Conservation (phyloP, 2,888 invertebrate species). For the Dasysyrphus tricinctus region DNA sequence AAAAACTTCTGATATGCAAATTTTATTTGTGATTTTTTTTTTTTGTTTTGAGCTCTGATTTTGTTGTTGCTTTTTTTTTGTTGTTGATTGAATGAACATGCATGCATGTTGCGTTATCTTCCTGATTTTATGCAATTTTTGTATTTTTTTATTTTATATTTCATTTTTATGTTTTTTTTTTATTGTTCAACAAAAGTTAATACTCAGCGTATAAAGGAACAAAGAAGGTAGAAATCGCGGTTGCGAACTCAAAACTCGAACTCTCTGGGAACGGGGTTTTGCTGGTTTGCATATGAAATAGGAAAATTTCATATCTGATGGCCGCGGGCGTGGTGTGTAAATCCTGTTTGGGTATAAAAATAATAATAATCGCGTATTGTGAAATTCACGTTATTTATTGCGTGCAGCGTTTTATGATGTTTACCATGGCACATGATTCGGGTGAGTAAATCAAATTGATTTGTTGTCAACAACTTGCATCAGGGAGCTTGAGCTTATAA, state of each 20-base stretch:
- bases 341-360: constrained; percentile 54
- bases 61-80: no score
- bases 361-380: constrained; percentile 35
- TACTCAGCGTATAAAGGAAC: constrained; percentile 11
- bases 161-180: no score
- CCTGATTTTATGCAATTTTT: constrained; percentile 39
- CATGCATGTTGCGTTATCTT: constrained; percentile 43
- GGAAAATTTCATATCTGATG: constrained; percentile 51
- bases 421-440: constrained; percentile 47
- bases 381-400: constrained; percentile 47
- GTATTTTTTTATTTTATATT: not conserved
- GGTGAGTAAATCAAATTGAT: constrained; percentile 61
- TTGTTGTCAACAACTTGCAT: constrained; percentile 48
- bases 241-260: not conserved
- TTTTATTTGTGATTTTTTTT: constrained; percentile 41
- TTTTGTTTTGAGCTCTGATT: constrained; percentile 9
- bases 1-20: constrained; percentile 50
- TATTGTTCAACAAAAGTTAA: constrained; percentile 27
- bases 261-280: constrained; percentile 9
- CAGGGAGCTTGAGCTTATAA: not conserved
- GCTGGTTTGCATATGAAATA: constrained; percentile 70
- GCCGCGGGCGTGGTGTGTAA: constrained; percentile 66
- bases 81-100: constrained; percentile 4
- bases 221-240: constrained; percentile 16
- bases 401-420: constrained; percentile 58